Conservation (phyloP, 2,797 vertebrate species). For the Enteromius afrohamiltoni region DNA sequence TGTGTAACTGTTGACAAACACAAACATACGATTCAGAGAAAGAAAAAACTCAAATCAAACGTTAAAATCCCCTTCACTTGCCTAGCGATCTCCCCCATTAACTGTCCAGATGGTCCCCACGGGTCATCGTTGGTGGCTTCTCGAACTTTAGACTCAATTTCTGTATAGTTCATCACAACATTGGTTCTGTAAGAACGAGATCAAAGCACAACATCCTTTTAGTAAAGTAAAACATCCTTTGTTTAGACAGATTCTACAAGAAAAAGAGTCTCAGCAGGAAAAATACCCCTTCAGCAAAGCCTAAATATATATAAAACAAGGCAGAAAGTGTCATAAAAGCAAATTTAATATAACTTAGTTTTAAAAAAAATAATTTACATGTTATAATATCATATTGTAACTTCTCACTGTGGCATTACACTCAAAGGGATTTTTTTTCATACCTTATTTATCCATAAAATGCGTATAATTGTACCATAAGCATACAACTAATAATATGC, state of each 20-base stretch:
- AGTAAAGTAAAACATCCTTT: conserved; percentile 3
- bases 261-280: background rate
- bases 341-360: too few species aligned
- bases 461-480: background rate
- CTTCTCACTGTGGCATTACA: too few species aligned
- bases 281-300: background rate
- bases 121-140: conserved; percentile 99
- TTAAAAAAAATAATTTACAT: background rate
- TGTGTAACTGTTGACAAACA: background rate
- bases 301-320: background rate
- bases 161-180: conserved; percentile 99
- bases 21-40: background rate
- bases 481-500: background rate
- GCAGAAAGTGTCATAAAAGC: background rate
- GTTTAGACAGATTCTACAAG: background rate
- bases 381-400: background rate
- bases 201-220: background rate
- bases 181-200: conserved; percentile 86
- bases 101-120: conserved; percentile 97
- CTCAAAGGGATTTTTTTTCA: background rate
- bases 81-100: conserved; percentile 97
- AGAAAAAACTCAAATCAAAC: background rate
- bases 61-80: conserved; percentile 74
- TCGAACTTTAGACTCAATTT: conserved; percentile 98
- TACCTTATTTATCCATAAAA: background rate